Evolutionary conservation across 2,797 vertebrate genomes (phyloP), one percentile per base, ranked within the genome.

Genomic region (Gobionotothen gibberifrons): DNA sequence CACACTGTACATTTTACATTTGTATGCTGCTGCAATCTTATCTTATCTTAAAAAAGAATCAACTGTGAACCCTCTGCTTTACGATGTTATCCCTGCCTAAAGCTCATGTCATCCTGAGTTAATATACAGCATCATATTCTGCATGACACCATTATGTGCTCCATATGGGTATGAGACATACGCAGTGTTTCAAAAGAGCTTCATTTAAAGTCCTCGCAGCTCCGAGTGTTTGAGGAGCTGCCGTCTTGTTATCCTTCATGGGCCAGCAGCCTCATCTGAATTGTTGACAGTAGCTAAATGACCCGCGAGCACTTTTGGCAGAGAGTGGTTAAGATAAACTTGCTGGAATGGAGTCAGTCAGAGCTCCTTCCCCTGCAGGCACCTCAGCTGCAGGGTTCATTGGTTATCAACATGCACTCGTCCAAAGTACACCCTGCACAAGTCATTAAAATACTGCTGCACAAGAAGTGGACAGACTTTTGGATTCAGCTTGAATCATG

Each of bases 261-360:
- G 90, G 47, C 79, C 79, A 76, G 81, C 70, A 81, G 73, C 64
- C 69, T 82, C 76, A 85, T 86, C 69, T 78, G 65, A 85, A 78
- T 85, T 91, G 87, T 87, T 92, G 89, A 90, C 86, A 85, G 84
- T 77, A 84, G 83, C 64, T 85, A 90, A 93, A 90, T 89, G 82
- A 89, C 88, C 87, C 80, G 54, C 78, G 86, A 83, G 64, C 74
- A 78, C 82, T 88, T 77, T 78, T 81, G 79, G 76, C 79, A 87
- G 82, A 21, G 36, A 86, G 85, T 52, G 52, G 57, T 76, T 86
- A 71, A 84, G 82, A 91, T 84, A 86, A 91, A 90, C 71, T 66
- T 78, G 54, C 78, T 82, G 72, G 80, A 85, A 88, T 81, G 52
- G 83, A 90, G 84, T 76, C 82, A 86, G 67, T 73, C 47, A 68